These are phyloP conservation scores for Lithophane socia DNA, from an alignment of 2,888 invertebrate species.

Conservation along the genomic window DNA sequence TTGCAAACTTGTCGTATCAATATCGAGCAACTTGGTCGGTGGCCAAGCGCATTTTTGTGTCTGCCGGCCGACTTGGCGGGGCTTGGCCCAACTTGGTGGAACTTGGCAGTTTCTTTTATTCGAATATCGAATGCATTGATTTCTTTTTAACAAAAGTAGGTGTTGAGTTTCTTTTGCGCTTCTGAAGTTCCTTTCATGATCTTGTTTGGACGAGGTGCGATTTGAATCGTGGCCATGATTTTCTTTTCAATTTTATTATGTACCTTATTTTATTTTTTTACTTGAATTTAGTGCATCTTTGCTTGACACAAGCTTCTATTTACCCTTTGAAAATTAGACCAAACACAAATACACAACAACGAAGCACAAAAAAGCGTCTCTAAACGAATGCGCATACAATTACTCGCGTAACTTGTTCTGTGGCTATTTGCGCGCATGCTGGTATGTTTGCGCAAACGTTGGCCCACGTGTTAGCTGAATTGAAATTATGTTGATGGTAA, in stretches of 20 bases:
- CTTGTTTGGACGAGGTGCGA: neutral
- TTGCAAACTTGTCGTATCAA: slow-evolving; percentile 61
- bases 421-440: slow-evolving; percentile 10
- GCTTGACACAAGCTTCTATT: neutral
- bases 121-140: slow-evolving; percentile 42
- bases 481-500: slow-evolving; percentile 42
- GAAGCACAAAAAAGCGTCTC: slow-evolving; percentile 2
- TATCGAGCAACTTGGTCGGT: slow-evolving; percentile 59
- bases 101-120: slow-evolving; percentile 48
- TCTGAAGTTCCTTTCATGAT: neutral
- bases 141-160: slow-evolving; percentile 17
- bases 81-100: slow-evolving; percentile 40
- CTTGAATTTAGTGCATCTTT: neutral
- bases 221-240: neutral
- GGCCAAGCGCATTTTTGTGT: slow-evolving; percentile 61
- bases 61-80: slow-evolving; percentile 31
- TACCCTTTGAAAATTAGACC: accelerated
- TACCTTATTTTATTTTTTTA: neutral
- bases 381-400: slow-evolving; percentile 52
- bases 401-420: slow-evolving; percentile 28
- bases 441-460: slow-evolving; percentile 23
- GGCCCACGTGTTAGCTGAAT: slow-evolving; percentile 27
- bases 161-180: slow-evolving; percentile 29
- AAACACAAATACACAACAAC: neutral
- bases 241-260: neutral